A percentile compares a stretch with the other conserved stretches of the same genome.
Evolutionary conservation across 2,797 vertebrate species (phyloP).

Genomic region (Euthynnus affinis): DNA sequence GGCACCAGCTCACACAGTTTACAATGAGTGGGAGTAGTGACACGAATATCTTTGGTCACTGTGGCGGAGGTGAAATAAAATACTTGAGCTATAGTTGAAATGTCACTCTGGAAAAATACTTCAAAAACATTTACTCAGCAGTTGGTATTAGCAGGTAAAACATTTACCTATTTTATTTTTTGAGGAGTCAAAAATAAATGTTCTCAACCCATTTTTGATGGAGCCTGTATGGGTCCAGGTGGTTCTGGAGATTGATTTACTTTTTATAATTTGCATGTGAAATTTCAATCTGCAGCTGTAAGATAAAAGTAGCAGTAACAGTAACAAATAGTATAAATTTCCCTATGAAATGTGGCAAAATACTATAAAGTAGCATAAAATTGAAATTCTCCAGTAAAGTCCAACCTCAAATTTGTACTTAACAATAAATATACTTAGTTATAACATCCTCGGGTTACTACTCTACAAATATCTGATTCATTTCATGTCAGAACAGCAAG

Average conservation of each 20-base stretch:
- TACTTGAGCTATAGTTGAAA: not conserved
- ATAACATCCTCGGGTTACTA: not conserved
- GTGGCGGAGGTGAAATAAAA: not conserved
- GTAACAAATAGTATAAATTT: not conserved
- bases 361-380: not conserved
- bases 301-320: not conserved
- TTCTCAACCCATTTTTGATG: not conserved
- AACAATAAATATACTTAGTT: not conserved
- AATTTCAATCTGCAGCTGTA: not conserved
- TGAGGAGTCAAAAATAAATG: not conserved
- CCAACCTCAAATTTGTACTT: not conserved
- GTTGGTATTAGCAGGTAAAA: not conserved
- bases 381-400: not conserved
- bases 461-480: not conserved
- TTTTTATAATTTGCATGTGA: not conserved
- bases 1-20: constrained; percentile 22
- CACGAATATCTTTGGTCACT: constrained; percentile 14
- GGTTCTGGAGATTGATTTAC: not conserved
- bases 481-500: not conserved
- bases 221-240: not conserved
- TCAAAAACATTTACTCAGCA: not conserved
- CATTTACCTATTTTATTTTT: no score
- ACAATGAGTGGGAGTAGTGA: constrained; percentile 6
- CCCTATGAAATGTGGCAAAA: not conserved
- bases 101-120: not conserved